Conservation (phyloP, 2,113 vertebrate species). For the Sander vitreus region DNA sequence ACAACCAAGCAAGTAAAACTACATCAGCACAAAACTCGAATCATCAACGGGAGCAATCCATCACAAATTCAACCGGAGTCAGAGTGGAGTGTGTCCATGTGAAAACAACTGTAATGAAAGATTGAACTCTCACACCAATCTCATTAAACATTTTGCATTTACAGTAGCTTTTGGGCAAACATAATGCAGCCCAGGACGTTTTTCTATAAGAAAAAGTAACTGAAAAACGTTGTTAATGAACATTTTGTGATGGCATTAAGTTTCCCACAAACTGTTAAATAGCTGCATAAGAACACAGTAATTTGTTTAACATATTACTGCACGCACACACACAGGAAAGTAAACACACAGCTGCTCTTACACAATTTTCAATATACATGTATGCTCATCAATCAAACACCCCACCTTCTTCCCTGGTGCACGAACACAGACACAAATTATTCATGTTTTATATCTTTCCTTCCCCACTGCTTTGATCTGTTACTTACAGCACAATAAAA, state of each 20-base stretch:
- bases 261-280: background rate
- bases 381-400: slow-evolving; percentile 7
- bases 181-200: background rate
- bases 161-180: background rate
- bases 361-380: background rate
- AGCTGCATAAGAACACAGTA: background rate
- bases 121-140: background rate
- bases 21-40: slow-evolving; percentile 62
- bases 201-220: background rate
- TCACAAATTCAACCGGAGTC: slow-evolving; percentile 33
- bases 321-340: background rate
- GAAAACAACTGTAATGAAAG: background rate
- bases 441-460: background rate
- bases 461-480: background rate
- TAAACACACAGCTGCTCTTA: background rate
- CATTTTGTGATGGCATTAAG: background rate
- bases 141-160: background rate
- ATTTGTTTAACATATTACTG: too few relatives aligned
- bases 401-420: background rate
- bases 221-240: background rate
- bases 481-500: slow-evolving; percentile 1
- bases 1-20: slow-evolving; percentile 46
- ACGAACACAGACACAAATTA: background rate
- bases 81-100: background rate
- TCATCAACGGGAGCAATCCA: slow-evolving; percentile 41